Evolutionary conservation across 2,888 invertebrate genomes (phyloP).

Genomic region (Trilocha varians): DNA sequence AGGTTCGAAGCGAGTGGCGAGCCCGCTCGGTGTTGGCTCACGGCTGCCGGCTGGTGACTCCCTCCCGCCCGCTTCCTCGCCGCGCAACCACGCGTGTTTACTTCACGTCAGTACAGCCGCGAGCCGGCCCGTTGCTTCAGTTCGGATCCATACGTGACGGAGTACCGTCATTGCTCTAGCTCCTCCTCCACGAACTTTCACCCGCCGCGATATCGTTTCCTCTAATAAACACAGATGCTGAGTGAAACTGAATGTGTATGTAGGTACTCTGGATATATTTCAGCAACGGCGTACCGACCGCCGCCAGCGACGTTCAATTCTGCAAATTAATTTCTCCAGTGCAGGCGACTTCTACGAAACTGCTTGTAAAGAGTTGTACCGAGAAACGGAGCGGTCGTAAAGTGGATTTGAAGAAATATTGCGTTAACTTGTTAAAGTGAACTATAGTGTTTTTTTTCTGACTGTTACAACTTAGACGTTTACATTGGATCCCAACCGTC

Average conservation of each 20-base stretch:
- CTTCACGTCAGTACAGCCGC: slow-evolving; percentile 18
- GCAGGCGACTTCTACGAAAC: slow-evolving; percentile 64
- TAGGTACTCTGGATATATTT: slow-evolving; percentile 58
- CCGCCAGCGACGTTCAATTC: slow-evolving; percentile 50
- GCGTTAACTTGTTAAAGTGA: slow-evolving; percentile 41
- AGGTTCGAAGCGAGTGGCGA: slow-evolving; percentile 20
- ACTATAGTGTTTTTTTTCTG: slow-evolving; percentile 66
- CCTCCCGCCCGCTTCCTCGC: slow-evolving; percentile 19
- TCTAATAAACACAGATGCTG: slow-evolving; percentile 55
- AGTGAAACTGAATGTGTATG: slow-evolving; percentile 68
- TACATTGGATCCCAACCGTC: slow-evolving; percentile 71
- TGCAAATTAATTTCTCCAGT: slow-evolving; percentile 69
- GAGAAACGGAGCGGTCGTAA: slow-evolving; percentile 65
- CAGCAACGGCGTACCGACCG: slow-evolving; percentile 45
- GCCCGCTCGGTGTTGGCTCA: slow-evolving; percentile 25
- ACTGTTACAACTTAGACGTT: slow-evolving; percentile 52
- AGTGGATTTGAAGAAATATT: slow-evolving; percentile 69
- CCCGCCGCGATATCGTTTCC: slow-evolving; percentile 59
- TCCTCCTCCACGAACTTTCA: slow-evolving; percentile 57
- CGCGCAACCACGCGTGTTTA: slow-evolving; percentile 18
- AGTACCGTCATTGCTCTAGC: slow-evolving; percentile 39
- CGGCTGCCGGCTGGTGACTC: slow-evolving; percentile 10
- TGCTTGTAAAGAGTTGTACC: slow-evolving; percentile 68
- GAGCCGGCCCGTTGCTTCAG: slow-evolving; percentile 33
- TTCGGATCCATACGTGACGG: slow-evolving; percentile 44